Conservation (phyloP, 2,888 invertebrate species). For the Mamestra brassicae region DNA sequence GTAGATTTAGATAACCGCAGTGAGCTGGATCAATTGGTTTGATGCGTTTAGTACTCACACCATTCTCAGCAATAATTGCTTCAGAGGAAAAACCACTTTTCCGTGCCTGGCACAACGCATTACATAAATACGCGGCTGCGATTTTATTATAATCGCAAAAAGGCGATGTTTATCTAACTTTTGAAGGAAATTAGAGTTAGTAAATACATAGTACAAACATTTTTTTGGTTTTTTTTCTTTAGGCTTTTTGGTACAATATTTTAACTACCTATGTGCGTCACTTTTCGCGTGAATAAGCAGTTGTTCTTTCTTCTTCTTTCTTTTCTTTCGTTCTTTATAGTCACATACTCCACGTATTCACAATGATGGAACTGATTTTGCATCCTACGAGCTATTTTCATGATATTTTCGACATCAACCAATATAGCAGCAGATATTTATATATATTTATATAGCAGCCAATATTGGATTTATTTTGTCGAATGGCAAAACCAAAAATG, state of each 20-base stretch:
- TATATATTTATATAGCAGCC: background rate
- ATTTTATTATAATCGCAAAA: conserved; percentile 24
- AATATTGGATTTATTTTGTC: conserved; percentile 3
- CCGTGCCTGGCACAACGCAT: conserved; percentile 42
- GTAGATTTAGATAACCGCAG: conserved; percentile 35
- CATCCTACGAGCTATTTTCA: background rate
- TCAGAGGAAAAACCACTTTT: conserved; percentile 40
- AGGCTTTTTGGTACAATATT: too few relatives aligned
- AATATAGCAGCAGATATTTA: background rate
- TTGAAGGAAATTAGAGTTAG: conserved; percentile 14
- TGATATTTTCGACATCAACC: background rate
- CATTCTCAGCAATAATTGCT: conserved; percentile 44
- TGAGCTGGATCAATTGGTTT: conserved; percentile 37
- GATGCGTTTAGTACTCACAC: conserved; percentile 23
- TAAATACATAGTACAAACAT: background rate
- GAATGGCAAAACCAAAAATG: conserved; percentile 9
- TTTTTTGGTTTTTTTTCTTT: too few relatives aligned
- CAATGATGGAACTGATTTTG: background rate
- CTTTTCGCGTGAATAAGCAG: too few relatives aligned
- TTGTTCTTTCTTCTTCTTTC: too few relatives aligned
- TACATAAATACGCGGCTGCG: conserved; percentile 26
- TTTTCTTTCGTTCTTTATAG: too few relatives aligned
- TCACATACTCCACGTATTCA: background rate
- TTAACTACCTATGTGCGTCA: too few relatives aligned
- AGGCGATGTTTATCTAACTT: conserved; percentile 15